Percentiles rank a stretch among this genome's conserved stretches.
phyloP scores from a whole-genome alignment of 2,888 invertebrate genomes.

The Macrophya alboannulata region DNA sequence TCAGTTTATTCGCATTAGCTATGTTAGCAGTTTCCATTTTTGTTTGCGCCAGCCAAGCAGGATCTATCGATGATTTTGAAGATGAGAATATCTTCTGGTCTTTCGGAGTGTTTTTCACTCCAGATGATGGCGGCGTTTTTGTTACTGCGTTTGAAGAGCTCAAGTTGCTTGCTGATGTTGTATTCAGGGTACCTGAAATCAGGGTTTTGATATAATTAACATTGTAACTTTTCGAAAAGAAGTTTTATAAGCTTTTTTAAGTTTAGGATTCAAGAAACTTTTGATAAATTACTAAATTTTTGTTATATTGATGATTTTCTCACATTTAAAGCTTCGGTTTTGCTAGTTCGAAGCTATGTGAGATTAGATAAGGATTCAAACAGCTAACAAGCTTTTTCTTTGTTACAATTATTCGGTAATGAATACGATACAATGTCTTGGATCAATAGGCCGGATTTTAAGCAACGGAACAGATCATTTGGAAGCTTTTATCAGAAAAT shows the following conservation, averaged over 20 bases:
- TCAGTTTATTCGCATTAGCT: slow-evolving; percentile 74
- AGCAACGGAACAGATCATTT: too few species aligned
- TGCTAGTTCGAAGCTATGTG: too few species aligned
- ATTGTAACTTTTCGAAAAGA: not conserved
- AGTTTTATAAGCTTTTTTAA: too few species aligned
- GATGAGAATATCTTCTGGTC: slow-evolving; percentile 76
- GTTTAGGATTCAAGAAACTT: not conserved
- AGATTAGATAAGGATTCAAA: too few species aligned
- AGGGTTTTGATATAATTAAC: not conserved
- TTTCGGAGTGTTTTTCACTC: slow-evolving; percentile 75
- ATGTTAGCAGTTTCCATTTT: slow-evolving; percentile 78
- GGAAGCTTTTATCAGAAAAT: too few species aligned
- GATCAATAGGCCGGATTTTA: too few species aligned
- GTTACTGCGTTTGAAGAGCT: slow-evolving; percentile 69
- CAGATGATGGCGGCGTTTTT: slow-evolving; percentile 75
- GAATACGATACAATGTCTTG: too few species aligned
- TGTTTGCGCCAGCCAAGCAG: slow-evolving; percentile 78
- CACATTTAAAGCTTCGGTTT: too few species aligned
- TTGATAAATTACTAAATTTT: not conserved
- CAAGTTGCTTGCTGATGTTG: slow-evolving; percentile 72
- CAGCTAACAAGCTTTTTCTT: too few species aligned
- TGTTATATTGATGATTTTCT: too few species aligned
- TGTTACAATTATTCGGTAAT: too few species aligned
- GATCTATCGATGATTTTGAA: slow-evolving; percentile 75
- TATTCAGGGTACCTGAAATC: slow-evolving; percentile 68